These are phyloP conservation scores for Leptodactylus fuscus DNA, from an alignment of 2,113 vertebrate species.

Conservation along the genomic window DNA sequence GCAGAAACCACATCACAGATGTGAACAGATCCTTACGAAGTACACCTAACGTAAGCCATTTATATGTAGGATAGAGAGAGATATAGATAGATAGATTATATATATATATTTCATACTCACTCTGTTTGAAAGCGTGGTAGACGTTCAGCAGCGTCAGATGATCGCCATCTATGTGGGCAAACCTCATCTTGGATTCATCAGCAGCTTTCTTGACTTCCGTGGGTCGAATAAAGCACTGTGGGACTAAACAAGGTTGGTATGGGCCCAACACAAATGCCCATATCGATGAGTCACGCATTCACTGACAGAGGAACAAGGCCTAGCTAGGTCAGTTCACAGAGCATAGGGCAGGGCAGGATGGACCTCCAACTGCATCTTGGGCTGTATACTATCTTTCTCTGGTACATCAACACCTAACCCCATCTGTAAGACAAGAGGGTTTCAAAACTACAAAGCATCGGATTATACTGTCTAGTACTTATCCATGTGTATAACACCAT, in stretches of 20 bases:
- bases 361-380: slow-evolving; percentile 86
- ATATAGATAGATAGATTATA: too few relatives aligned
- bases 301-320: slow-evolving; percentile 96
- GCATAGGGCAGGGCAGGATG: slow-evolving; percentile 90
- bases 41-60: too few relatives aligned
- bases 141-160: slow-evolving; percentile 97
- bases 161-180: slow-evolving; percentile 98
- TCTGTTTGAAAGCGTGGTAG: slow-evolving; percentile 98
- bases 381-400: slow-evolving; percentile 86
- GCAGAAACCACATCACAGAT: too few relatives aligned
- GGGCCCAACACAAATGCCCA: slow-evolving; percentile 99
- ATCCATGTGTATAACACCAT: slow-evolving; percentile 70
- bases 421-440: slow-evolving; percentile 89
- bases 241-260: slow-evolving; percentile 99
- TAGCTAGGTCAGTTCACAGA: slow-evolving; percentile 94
- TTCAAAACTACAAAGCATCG: slow-evolving; percentile 84
- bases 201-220: slow-evolving; percentile 98
- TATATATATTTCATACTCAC: too few relatives aligned
- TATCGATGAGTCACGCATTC: slow-evolving; percentile 98
- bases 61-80: too few relatives aligned
- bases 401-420: slow-evolving; percentile 89
- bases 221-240: slow-evolving; percentile 99
- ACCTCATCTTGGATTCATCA: slow-evolving; percentile 98
- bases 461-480: slow-evolving; percentile 77
- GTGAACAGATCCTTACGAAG: too few relatives aligned